Conservation (phyloP, 2,888 invertebrate genomes). For the Rhopalosiphum nymphaeae region DNA sequence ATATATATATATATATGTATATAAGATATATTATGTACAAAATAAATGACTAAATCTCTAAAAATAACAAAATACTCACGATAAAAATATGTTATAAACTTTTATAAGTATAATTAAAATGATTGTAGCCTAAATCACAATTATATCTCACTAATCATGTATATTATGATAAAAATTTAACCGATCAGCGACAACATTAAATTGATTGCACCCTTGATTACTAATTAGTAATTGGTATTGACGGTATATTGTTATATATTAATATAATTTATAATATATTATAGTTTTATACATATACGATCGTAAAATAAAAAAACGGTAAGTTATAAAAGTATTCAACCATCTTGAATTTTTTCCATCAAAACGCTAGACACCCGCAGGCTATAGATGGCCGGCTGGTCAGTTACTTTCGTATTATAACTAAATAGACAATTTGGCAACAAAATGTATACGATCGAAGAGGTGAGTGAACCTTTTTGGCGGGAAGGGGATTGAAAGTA, state of each 20-base stretch:
- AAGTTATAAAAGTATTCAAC: background rate
- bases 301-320: background rate
- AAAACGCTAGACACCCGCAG: background rate
- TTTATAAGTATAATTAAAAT: background rate
- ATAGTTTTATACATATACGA: background rate
- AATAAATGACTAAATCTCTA: background rate
- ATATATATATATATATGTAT: no score
- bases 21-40: background rate
- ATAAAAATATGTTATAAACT: background rate
- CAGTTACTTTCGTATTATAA: background rate
- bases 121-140: background rate
- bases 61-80: background rate
- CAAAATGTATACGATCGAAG: background rate
- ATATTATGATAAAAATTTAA: background rate
- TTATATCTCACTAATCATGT: background rate
- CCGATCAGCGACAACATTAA: background rate
- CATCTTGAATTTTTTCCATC: background rate
- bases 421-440: constrained; percentile 5
- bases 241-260: background rate
- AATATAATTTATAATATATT: background rate
- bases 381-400: background rate
- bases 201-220: background rate
- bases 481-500: background rate
- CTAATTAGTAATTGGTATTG: background rate
- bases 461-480: background rate